Base-by-base conservation (phyloP, 2,888 invertebrate genomes). In the Eledona agricola region DNA sequence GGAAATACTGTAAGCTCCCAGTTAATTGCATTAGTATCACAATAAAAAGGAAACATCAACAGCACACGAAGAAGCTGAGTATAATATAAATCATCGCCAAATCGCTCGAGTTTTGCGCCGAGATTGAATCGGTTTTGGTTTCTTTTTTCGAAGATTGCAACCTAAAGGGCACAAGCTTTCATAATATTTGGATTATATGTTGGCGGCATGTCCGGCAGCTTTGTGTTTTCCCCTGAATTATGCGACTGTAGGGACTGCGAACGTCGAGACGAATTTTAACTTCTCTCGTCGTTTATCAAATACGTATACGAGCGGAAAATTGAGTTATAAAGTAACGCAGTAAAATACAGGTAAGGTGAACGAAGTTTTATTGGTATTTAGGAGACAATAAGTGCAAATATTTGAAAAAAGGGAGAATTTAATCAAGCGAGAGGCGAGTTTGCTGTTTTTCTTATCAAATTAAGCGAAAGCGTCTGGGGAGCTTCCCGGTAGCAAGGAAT, bases 291-390 rank as follows among this genome's bases (percentile, higher is more conserved):
- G 45, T 51, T 45, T 51, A 51, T 51, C 51, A 51, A 37, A 51
- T 37, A 51, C 45, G 51, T 31, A 51, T 51, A 45, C 51, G 51
- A 51, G 45, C 45, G 45, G 51, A 51, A 51, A 51, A 51, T 51
- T 51, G 51, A 51, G 51, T 51, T 37, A 51, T 51, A 51, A 51
- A 51, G 31, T 51, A 45, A 45, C 35, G 51, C 31, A 51, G 37
- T 51, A 51, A 51, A 51, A 51, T 45, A 45, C 31, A 45, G 37
- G 37, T 45, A 4, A 38, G 29, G 13, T 45, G 45, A 12, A 28
- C 35, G 45, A 32, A 31, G 23, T 31, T 45, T 45, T 45, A 45
- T 45, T 45, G 20, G 23, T 20, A 10, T 9, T 31, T 7, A 15
- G 23, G 32, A 11, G 38, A 5, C 38, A 9, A 38, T 38, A 37